phyloP scores from a whole-genome alignment of 2,888 invertebrate genomes.

The Agonopterix alstromeriana region DNA sequence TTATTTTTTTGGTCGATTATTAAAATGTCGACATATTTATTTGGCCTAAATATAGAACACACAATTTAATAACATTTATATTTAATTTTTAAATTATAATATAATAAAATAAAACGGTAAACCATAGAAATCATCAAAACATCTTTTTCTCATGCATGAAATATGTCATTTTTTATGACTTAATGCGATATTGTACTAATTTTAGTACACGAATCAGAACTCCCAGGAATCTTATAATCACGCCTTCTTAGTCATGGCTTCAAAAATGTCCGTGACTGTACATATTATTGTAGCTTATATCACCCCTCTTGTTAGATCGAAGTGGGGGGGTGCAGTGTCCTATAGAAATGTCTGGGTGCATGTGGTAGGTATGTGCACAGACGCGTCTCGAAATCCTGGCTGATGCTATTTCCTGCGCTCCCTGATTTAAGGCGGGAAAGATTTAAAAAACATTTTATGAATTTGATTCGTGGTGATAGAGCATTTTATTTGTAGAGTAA shows the following conservation, averaged over 20 bases:
- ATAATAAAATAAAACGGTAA: too few species aligned
- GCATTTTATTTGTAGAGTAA: too few species aligned
- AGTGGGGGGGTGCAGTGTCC: slow-evolving; percentile 38
- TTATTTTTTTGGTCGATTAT: slow-evolving; percentile 10
- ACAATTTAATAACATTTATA: too few species aligned
- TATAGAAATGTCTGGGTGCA: slow-evolving; percentile 67
- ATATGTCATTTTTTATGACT: neutral
- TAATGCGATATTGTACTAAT: neutral
- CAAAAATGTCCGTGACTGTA: neutral
- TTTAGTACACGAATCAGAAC: too few species aligned
- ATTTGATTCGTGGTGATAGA: too few species aligned
- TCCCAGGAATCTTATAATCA: too few species aligned
- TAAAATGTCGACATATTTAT: too few species aligned
- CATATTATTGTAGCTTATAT: slow-evolving; percentile 1
- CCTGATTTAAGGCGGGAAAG: slow-evolving; percentile 34
- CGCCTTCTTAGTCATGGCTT: neutral
- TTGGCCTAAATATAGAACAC: too few species aligned
- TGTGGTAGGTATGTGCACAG: slow-evolving; percentile 20
- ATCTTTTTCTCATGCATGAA: too few species aligned
- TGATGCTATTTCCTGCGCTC: slow-evolving; percentile 53
- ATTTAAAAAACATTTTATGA: too few species aligned
- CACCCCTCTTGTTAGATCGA: slow-evolving; percentile 13
- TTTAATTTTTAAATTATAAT: too few species aligned
- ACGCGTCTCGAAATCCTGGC: slow-evolving; percentile 37
- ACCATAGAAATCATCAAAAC: too few species aligned